Percentiles rank a stretch among this genome's conserved stretches.
phyloP scores from a whole-genome alignment of 2,797 vertebrate genomes.

The Eulemur coronatus region DNA sequence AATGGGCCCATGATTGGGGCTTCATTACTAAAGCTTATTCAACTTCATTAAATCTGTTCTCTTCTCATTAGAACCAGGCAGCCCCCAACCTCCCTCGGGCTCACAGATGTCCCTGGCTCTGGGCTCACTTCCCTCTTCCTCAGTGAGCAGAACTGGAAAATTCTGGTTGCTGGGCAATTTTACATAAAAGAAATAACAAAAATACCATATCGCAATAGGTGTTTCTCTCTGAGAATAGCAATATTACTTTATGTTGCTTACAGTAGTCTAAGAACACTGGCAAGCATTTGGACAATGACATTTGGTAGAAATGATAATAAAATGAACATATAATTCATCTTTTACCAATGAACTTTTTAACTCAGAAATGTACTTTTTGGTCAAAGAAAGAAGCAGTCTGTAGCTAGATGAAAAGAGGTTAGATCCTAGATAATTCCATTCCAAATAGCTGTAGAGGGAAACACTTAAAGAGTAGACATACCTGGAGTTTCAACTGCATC shows the following conservation, averaged over 20 bases:
- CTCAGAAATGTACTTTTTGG: neutral
- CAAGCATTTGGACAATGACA: neutral
- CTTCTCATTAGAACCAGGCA: conserved; percentile 40
- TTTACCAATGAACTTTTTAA: neutral
- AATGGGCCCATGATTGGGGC: neutral
- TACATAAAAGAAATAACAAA: conserved; percentile 27
- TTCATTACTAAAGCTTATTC: neutral
- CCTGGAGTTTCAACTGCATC: conserved; percentile 94
- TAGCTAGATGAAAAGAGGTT: neutral
- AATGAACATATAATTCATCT: neutral
- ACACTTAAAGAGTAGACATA: conserved; percentile 78
- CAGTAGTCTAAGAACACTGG: neutral
- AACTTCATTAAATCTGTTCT: conserved; percentile 25
- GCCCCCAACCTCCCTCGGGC: neutral
- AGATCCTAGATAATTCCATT: neutral
- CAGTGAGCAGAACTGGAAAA: conserved; percentile 33
- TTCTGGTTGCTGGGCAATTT: neutral
- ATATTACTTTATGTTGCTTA: conserved; percentile 29
- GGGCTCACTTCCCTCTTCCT: conserved; percentile 15
- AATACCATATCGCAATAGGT: neutral
- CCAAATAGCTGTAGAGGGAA: conserved; percentile 2
- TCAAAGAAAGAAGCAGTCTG: neutral
- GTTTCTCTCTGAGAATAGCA: neutral
- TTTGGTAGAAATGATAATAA: neutral
- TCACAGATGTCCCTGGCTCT: conserved; percentile 46